Conservation (phyloP, 1,140 invertebrate species). For the Diorhabda sublineata region DNA sequence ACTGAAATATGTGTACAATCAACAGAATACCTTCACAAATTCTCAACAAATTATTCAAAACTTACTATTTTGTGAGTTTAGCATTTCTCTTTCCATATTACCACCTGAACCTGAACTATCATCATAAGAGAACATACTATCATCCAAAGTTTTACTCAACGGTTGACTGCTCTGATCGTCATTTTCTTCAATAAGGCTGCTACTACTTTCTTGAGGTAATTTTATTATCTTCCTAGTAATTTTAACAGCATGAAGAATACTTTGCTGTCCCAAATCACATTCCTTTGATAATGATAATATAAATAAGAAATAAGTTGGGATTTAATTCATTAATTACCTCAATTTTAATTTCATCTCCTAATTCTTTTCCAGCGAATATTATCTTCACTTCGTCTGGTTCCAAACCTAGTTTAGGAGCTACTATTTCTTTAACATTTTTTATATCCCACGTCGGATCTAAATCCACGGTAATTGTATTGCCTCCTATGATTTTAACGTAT, state of each 20-base stretch:
- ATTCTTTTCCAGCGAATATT: slow-evolving; percentile 80
- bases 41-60: too few species aligned
- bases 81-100: not conserved
- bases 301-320: too few species aligned
- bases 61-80: too few species aligned
- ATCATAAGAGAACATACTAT: slow-evolving; percentile 52
- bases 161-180: slow-evolving; percentile 50
- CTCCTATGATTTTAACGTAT: slow-evolving; percentile 68
- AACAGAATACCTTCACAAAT: too few species aligned
- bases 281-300: slow-evolving; percentile 54
- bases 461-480: slow-evolving; percentile 62
- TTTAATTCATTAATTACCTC: slow-evolving; percentile 50
- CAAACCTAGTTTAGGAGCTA: slow-evolving; percentile 65
- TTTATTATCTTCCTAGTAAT: slow-evolving; percentile 43
- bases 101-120: slow-evolving; percentile 8
- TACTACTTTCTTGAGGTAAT: slow-evolving; percentile 29
- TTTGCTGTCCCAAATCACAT: slow-evolving; percentile 79
- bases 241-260: slow-evolving; percentile 71
- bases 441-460: slow-evolving; percentile 74
- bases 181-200: slow-evolving; percentile 30
- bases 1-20: too few species aligned
- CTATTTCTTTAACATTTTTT: slow-evolving; percentile 66
- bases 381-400: slow-evolving; percentile 71
- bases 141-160: slow-evolving; percentile 62
- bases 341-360: slow-evolving; percentile 68